Percentiles rank a stretch among this genome's conserved stretches.
phyloP scores from a whole-genome alignment of 2,888 invertebrate species.

The Metacarcinus magister region DNA sequence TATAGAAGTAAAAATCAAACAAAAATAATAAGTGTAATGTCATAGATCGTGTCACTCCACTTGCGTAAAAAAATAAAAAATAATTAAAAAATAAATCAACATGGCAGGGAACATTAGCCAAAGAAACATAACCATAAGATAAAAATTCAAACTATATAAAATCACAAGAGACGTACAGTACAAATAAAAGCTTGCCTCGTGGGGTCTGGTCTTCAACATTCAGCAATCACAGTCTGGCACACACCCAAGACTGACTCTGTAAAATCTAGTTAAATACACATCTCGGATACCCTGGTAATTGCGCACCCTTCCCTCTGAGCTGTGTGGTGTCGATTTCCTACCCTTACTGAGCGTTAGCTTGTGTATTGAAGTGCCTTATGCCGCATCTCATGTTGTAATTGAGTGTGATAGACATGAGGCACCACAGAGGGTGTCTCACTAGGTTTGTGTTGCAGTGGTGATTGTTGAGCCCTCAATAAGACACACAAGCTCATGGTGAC shows the following conservation, averaged over 20 bases:
- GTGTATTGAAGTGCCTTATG: not conserved
- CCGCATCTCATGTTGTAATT: not conserved
- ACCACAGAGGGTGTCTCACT: not conserved
- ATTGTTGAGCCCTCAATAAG: not conserved
- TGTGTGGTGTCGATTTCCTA: not conserved
- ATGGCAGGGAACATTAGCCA: too few relatives aligned
- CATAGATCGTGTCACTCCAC: too few relatives aligned
- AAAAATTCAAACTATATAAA: not conserved
- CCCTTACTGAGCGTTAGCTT: not conserved
- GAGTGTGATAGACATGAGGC: not conserved
- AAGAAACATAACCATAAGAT: too few relatives aligned
- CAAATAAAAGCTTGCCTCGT: not conserved
- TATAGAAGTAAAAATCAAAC: too few relatives aligned
- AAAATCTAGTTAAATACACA: not conserved
- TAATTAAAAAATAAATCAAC: too few relatives aligned
- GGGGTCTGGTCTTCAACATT: not conserved
- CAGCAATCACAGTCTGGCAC: not conserved
- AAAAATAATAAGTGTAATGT: too few relatives aligned
- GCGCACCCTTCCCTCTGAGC: not conserved
- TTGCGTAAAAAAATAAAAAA: too few relatives aligned
- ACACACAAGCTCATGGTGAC: not conserved
- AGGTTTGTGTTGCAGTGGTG: conserved; percentile 16
- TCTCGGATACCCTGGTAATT: not conserved
- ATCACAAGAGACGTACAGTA: not conserved
- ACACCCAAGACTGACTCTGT: not conserved